A percentile compares a stretch with the other conserved stretches of the same genome.
Conservation (phyloP, 2,797 vertebrate species). For the Scolopax bukidnonensis region DNA sequence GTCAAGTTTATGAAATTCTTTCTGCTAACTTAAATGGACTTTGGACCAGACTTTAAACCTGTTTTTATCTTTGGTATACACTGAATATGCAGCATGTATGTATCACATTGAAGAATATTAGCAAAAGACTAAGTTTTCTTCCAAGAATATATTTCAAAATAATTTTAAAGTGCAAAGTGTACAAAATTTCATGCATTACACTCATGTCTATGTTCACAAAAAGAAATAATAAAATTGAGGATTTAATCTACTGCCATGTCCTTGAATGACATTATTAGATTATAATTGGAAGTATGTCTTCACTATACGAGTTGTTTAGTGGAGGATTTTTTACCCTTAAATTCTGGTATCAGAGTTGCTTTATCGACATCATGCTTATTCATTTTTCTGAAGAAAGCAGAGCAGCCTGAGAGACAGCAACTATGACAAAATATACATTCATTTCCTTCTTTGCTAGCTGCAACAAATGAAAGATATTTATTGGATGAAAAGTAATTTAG, state of each 20-base stretch:
- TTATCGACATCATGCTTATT: background rate
- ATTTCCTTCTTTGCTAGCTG: background rate
- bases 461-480: background rate
- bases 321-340: background rate
- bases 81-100: background rate
- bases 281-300: background rate
- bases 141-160: background rate
- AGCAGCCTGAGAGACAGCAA: background rate
- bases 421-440: background rate
- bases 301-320: background rate
- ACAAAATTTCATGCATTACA: background rate
- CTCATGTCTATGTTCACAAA: background rate
- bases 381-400: background rate
- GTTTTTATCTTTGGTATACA: background rate
- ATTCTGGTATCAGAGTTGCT: background rate
- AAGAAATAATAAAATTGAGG: background rate
- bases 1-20: background rate
- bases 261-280: background rate
- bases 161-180: background rate
- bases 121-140: background rate
- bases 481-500: background rate
- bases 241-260: background rate
- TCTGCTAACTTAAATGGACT: background rate
- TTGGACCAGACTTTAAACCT: background rate
- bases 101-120: background rate